Conservation (phyloP, 2,113 vertebrate species). For the Forbesichthys agassizii region DNA sequence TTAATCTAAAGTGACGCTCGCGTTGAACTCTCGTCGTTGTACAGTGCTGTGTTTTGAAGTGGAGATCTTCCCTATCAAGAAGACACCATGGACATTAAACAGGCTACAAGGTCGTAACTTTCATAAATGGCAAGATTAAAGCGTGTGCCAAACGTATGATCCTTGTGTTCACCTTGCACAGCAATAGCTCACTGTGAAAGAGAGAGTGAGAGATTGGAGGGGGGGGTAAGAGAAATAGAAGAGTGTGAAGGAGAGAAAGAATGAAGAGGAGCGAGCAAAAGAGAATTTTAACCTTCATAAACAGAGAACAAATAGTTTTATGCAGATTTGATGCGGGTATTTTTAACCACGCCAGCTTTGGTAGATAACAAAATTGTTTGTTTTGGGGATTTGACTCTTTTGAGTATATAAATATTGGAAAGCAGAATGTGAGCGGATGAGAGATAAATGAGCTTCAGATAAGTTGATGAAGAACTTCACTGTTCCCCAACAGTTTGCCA, state of each 20-base stretch:
- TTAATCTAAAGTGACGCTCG: conserved; percentile 46
- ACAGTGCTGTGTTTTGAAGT: neutral
- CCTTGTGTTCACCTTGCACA: conserved; percentile 72
- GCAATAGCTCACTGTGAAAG: conserved; percentile 41
- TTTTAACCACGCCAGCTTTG: conserved; percentile 68
- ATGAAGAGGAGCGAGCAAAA: neutral
- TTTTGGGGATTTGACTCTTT: conserved; percentile 70
- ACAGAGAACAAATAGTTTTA: conserved; percentile 48
- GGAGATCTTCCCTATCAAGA: neutral
- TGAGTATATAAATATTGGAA: conserved; percentile 71
- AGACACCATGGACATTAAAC: conserved; percentile 36
- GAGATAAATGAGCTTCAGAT: conserved; percentile 49
- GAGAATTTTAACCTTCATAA: conserved; percentile 26
- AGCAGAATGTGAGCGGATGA: conserved; percentile 26
- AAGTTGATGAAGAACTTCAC: conserved; percentile 15
- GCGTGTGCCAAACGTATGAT: conserved; percentile 56
- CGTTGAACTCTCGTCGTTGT: conserved; percentile 14
- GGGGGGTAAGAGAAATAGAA: neutral
- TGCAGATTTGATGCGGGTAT: conserved; percentile 67
- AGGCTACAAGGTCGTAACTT: conserved; percentile 30
- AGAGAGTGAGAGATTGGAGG: conserved; percentile 2
- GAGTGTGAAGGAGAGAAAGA: neutral
- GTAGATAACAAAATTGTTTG: conserved; percentile 70
- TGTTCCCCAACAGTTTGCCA: neutral
- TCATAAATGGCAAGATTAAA: conserved; percentile 49